phyloP scores from a whole-genome alignment of 37 sponge, comb jelly and placozoan species.

The Haliclona indistincta region DNA sequence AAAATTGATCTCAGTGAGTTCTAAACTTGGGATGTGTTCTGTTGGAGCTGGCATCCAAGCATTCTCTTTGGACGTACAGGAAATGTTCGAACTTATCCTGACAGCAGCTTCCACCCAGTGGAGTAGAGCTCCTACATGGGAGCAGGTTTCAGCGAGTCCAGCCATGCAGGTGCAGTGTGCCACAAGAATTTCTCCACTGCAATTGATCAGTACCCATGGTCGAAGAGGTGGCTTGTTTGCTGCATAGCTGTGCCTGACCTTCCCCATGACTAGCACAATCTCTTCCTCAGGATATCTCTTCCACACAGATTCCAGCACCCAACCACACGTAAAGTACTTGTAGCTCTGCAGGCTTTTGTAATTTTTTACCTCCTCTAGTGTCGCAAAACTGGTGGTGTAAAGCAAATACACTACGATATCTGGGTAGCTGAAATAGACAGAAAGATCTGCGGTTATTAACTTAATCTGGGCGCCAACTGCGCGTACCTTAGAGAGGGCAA shows the following conservation, averaged over 20 bases:
- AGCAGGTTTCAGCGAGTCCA: conserved; percentile 40
- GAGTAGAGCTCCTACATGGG: conserved; percentile 39
- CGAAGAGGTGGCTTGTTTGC: conserved; percentile 28
- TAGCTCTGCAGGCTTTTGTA: conserved; percentile 54
- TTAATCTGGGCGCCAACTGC: neutral
- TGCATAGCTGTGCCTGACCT: conserved; percentile 45
- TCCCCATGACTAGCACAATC: conserved; percentile 28
- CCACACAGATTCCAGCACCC: conserved; percentile 41
- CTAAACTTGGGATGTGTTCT: conserved; percentile 2
- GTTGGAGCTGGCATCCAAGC: conserved; percentile 33
- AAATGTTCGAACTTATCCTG: conserved; percentile 12
- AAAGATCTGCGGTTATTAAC: neutral
- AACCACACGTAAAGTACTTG: conserved; percentile 55
- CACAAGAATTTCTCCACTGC: conserved; percentile 21
- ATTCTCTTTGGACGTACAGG: conserved; percentile 36
- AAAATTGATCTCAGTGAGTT: conserved; percentile 21
- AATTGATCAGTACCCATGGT: conserved; percentile 25
- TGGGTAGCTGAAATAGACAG: conserved; percentile 17
- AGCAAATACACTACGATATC: conserved; percentile 46
- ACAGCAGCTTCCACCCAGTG: conserved; percentile 52
- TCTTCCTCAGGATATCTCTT: conserved; percentile 25
- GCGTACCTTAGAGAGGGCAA: neutral
- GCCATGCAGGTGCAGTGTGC: conserved; percentile 41
- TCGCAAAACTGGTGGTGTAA: conserved; percentile 48
- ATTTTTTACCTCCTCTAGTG: conserved; percentile 49